Percentiles rank a stretch among this genome's conserved stretches.
Evolutionary conservation across 2,113 vertebrate genomes (phyloP).

Genomic region (Grammomys dolichurus): DNA sequence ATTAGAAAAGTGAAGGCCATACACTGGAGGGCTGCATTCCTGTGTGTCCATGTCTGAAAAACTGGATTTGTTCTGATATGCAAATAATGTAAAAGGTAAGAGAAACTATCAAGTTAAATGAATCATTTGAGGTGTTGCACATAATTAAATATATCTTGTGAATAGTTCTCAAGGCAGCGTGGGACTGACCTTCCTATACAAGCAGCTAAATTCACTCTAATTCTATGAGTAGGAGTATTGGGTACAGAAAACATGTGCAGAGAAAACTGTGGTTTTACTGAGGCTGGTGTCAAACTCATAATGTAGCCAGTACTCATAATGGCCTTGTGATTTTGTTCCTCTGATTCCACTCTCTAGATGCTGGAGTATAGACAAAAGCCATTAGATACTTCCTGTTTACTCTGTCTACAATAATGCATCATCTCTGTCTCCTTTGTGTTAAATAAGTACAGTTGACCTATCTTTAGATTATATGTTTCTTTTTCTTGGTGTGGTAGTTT

Average conservation of each 20-base stretch:
- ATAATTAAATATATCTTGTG: neutral
- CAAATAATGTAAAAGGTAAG: neutral
- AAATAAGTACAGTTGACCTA: neutral
- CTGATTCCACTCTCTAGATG: neutral
- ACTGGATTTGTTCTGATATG: no score
- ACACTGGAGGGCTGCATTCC: rapidly evolving
- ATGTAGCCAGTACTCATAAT: neutral
- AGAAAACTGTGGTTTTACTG: neutral
- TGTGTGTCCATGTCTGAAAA: neutral
- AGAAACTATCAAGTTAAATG: neutral
- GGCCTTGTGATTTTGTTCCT: neutral
- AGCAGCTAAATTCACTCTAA: neutral
- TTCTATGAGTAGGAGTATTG: neutral
- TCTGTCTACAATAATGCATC: neutral
- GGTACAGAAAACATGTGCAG: neutral
- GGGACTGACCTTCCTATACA: neutral
- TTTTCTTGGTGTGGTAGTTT: neutral
- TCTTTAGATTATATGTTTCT: neutral
- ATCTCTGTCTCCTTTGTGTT: neutral
- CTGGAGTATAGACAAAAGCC: rapidly evolving
- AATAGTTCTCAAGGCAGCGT: neutral
- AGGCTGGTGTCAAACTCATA: neutral
- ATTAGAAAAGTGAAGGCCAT: neutral
- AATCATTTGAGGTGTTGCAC: neutral
- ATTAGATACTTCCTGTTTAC: neutral